Evolutionary conservation across 2,797 vertebrate species (phyloP).

Genomic region (Typhlichthys subterraneus): DNA sequence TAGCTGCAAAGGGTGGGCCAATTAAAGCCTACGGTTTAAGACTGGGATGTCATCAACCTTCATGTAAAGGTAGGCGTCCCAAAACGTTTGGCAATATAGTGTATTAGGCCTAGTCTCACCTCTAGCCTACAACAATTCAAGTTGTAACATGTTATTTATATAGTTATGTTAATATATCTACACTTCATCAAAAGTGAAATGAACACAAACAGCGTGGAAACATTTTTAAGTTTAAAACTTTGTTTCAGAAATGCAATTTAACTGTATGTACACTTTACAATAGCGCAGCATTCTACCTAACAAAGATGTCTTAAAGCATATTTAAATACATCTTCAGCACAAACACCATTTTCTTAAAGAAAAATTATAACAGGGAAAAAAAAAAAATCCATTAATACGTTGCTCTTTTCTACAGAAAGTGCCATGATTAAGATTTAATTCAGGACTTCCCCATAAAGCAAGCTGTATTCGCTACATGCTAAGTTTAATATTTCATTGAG

Average conservation of each 20-base stretch:
- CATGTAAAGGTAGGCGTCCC: too few species aligned
- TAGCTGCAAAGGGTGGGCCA: too few species aligned
- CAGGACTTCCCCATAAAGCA: constrained; percentile 91
- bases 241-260: constrained; percentile 77
- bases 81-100: too few species aligned
- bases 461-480: constrained; percentile 93
- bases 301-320: constrained; percentile 88
- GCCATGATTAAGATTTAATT: constrained; percentile 89
- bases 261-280: constrained; percentile 82
- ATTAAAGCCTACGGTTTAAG: too few species aligned
- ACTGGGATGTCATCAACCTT: too few species aligned
- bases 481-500: constrained; percentile 90
- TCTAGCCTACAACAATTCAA: too few species aligned
- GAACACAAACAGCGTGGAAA: constrained; percentile 57
- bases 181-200: constrained; percentile 29
- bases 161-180: neutral
- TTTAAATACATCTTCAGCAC: constrained; percentile 90
- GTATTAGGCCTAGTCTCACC: too few species aligned
- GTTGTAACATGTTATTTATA: too few species aligned
- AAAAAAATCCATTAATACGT: constrained; percentile 83
- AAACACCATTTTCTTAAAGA: constrained; percentile 88
- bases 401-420: constrained; percentile 87
- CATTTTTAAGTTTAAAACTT: constrained; percentile 76
- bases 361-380: constrained; percentile 79
- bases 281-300: constrained; percentile 83